Evolutionary conservation across 1,140 invertebrate species (phyloP).

Genomic region (Ericerus pela): DNA sequence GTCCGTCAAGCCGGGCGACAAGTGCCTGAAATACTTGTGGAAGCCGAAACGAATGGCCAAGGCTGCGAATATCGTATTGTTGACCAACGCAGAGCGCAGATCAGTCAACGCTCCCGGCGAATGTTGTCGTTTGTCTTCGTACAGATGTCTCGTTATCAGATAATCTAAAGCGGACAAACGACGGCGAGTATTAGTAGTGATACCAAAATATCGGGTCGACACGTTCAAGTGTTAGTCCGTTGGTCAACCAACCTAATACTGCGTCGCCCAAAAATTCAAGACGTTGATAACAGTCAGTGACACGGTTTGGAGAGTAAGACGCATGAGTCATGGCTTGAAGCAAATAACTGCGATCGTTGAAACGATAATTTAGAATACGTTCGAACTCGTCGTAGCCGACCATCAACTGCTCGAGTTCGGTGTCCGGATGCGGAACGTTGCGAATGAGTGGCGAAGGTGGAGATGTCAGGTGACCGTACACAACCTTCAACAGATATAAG

Average conservation of each 20-base stretch:
- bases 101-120: conserved; percentile 78
- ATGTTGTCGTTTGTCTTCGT: conserved; percentile 48
- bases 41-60: conserved; percentile 71
- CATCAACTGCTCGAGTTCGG: conserved; percentile 14
- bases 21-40: conserved; percentile 50
- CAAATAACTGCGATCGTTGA: conserved; percentile 44
- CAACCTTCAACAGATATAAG: neutral
- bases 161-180: conserved; percentile 46
- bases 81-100: conserved; percentile 81
- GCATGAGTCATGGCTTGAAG: conserved; percentile 84
- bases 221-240: neutral
- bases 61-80: conserved; percentile 86
- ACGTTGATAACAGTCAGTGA: conserved; percentile 84
- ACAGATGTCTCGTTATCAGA: conserved; percentile 75
- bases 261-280: conserved; percentile 94
- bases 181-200: conserved; percentile 1
- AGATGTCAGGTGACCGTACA: conserved; percentile 15
- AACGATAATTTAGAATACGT: conserved; percentile 46
- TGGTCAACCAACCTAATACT: conserved; percentile 42
- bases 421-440: conserved; percentile 15
- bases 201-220: neutral
- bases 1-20: conserved; percentile 45
- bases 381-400: conserved; percentile 36
- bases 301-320: conserved; percentile 66
- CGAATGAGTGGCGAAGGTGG: conserved; percentile 18